Conservation (phyloP, 2,113 vertebrate genomes). For the Donacobius atricapilla region DNA sequence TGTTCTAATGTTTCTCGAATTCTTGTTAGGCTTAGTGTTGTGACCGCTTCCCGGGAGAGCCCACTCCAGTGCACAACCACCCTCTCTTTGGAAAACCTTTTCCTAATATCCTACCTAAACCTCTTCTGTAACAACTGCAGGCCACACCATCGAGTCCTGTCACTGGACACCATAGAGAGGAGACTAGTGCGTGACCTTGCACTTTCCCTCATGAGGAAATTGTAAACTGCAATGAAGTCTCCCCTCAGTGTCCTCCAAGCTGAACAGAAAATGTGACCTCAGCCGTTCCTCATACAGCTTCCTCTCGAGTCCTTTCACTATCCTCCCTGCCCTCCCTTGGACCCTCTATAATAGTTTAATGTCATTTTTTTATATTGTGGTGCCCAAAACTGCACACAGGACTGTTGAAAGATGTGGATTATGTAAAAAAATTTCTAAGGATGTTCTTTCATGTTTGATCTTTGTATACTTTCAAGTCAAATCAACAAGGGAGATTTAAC, state of each 20-base stretch:
- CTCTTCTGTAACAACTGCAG: not conserved
- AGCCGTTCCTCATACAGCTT: fast-evolving
- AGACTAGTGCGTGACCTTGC: not conserved
- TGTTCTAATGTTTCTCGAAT: not conserved
- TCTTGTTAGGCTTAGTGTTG: too few species aligned
- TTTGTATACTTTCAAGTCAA: not conserved
- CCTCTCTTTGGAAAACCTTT: not conserved
- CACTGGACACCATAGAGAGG: fast-evolving
- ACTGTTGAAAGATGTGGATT: not conserved
- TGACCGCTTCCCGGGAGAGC: fast-evolving
- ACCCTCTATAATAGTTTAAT: not conserved
- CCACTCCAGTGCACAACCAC: fast-evolving
- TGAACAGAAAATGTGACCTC: not conserved
- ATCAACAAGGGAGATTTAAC: not conserved
- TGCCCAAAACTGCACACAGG: not conserved
- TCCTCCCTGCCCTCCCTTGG: not conserved
- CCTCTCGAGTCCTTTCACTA: not conserved
- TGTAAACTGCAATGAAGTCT: not conserved
- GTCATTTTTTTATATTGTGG: not conserved
- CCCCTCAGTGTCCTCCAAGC: not conserved
- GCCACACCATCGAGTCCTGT: not conserved
- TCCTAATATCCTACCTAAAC: too few species aligned
- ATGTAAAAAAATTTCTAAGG: not conserved
- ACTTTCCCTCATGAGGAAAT: not conserved
- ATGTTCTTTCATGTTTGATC: not conserved